Base-by-base conservation (phyloP, 64 coral and sea anemone genomes). In the Actinia equina region DNA sequence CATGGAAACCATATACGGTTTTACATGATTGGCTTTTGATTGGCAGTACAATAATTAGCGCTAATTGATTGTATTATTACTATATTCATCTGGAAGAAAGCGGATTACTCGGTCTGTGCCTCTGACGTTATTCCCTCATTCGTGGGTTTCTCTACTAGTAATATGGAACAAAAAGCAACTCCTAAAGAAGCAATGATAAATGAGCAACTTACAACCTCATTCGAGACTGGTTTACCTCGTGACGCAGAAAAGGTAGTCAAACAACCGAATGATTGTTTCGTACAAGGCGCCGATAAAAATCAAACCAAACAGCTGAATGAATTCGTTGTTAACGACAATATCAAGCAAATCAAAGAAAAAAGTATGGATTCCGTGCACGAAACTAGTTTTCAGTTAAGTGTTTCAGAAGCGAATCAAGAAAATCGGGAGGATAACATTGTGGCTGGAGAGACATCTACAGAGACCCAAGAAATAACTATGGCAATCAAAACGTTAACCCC, bases 1-100 rank as follows among this genome's bases (percentile, higher is more conserved):
- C 78, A 22, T 81, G 78, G 78, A 49, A 81, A 81, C 78, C 43
- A 9, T 37, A 46, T 46, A 46, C 37, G 15, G 78, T 52, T 52
- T 52, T 15, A 81, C 44, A n/a, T 44, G 44, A 81, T 51, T 81
- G 78, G 44, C 42, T 81, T 22, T 17, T 52, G 78, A 81, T 81
- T 81, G 78, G 78, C 78, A 25, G 78, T 2, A 10, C 43, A 18
- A 81, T 81, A 81, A 81, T 81, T 81, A 81, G 17, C 78, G 52
- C 78, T 81, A 81, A 81, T 81, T 81, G 78, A 81, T 81, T 49
- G 78, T 81, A 80, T 80, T 80, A 81, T 81, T 81, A 81, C 42
- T 52, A 51, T 44, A 81, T 81, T 81, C 22, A 81, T 52, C 49
- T 44, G 44, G 18, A 81, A 81, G 42, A 81, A 81, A 81, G 78